Evolutionary conservation across 2,797 vertebrate species (phyloP).

Genomic region (Geotrypetes seraphini): DNA sequence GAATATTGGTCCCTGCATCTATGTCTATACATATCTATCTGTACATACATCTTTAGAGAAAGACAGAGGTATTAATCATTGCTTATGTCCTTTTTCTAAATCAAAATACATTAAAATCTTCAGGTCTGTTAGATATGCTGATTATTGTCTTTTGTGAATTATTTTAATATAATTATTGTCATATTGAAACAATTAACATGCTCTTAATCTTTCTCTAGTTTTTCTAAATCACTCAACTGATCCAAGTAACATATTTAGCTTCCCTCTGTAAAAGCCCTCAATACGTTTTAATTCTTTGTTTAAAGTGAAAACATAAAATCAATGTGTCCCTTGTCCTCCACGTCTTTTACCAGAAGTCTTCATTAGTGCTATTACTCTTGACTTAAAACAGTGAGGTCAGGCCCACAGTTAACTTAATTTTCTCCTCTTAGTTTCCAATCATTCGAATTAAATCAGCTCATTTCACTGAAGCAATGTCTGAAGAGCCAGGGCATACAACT

Average conservation of each 20-base stretch:
- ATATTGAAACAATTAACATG: background rate
- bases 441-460: background rate
- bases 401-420: background rate
- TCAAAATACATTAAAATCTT: no score
- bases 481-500: no score
- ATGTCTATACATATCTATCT: no score
- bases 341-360: background rate
- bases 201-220: background rate
- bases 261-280: background rate
- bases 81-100: no score
- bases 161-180: background rate
- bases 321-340: background rate
- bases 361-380: background rate
- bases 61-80: no score
- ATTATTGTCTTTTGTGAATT: background rate
- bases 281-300: background rate
- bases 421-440: background rate
- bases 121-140: no score
- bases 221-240: background rate
- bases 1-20: no score
- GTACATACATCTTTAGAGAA: no score
- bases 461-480: no score
- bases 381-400: background rate
- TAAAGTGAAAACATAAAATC: background rate
- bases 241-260: background rate